Conservation (phyloP, 2,888 invertebrate genomes). For the Caenorhabditis sinica region DNA sequence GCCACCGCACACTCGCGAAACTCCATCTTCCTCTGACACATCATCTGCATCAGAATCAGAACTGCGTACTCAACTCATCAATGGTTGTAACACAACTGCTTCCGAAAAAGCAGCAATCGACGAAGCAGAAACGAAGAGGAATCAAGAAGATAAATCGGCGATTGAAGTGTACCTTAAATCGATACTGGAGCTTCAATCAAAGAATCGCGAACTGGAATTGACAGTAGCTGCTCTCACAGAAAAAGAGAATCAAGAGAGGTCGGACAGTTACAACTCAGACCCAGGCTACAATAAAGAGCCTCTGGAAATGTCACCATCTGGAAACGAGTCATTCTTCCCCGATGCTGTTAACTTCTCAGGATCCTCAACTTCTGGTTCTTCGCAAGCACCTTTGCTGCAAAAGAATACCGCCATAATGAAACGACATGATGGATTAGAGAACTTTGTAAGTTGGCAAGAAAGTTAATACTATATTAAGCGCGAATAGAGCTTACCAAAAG, state of each 20-base stretch:
- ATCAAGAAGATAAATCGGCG: conserved; percentile 15
- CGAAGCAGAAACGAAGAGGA: neutral
- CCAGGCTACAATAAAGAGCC: neutral
- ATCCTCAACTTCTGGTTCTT: conserved; percentile 18
- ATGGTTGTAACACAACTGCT: conserved; percentile 9
- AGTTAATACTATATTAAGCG: neutral
- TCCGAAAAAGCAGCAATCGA: neutral
- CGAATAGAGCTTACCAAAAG: neutral
- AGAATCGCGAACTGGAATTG: conserved; percentile 51
- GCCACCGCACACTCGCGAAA: conserved; percentile 41
- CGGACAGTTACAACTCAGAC: neutral
- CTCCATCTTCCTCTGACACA: conserved; percentile 19
- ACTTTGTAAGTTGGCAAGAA: conserved; percentile 20
- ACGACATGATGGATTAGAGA: conserved; percentile 22
- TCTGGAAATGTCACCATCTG: conserved; percentile 52
- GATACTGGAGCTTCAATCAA: conserved; percentile 67
- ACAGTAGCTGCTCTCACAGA: conserved; percentile 21
- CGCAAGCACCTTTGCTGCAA: conserved; percentile 8
- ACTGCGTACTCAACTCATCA: conserved; percentile 34
- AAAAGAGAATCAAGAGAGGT: conserved; percentile 20
- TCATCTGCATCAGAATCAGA: conserved; percentile 41
- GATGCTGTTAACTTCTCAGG: conserved; percentile 10
- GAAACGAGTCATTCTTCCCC: conserved; percentile 43
- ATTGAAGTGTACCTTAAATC: conserved; percentile 63
- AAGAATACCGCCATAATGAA: conserved; percentile 27